These are phyloP conservation scores for Orthonyx spaldingii DNA, from an alignment of 2,113 vertebrate species.

Conservation along the genomic window DNA sequence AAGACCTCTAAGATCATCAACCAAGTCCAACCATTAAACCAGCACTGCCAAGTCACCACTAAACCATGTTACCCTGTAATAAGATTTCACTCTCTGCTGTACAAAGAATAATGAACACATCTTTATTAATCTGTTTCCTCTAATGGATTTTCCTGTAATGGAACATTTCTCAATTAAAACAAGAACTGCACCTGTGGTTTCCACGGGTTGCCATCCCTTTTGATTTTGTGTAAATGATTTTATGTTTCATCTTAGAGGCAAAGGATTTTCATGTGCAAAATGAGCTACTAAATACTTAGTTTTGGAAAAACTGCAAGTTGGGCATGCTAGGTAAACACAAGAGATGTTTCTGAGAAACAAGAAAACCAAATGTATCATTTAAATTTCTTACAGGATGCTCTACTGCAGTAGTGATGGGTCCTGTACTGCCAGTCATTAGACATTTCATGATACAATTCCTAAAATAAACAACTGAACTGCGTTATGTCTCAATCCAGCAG, in stretches of 20 bases:
- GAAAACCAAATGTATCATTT: background rate
- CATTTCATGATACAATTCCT: background rate
- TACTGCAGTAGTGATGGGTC: background rate
- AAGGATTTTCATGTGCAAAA: background rate
- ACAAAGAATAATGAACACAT: background rate
- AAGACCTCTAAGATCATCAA: background rate
- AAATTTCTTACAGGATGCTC: background rate
- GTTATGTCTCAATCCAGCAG: background rate
- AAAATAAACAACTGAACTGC: background rate
- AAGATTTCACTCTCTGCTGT: background rate
- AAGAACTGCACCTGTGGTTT: conserved; percentile 8
- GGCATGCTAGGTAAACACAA: background rate
- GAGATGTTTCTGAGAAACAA: background rate
- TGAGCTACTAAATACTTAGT: background rate
- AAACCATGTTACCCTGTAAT: background rate
- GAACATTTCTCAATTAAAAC: conserved; percentile 9
- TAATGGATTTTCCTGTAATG: background rate
- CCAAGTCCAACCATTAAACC: background rate
- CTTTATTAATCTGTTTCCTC: background rate
- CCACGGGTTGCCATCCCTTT: background rate
- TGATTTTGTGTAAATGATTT: background rate
- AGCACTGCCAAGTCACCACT: background rate
- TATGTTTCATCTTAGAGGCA: background rate
- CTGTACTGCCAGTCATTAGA: background rate
- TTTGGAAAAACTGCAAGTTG: background rate